Percentiles rank a stretch among this genome's conserved stretches.
phyloP scores from a whole-genome alignment of 2,113 vertebrate genomes.

The Pimephales promelas region DNA sequence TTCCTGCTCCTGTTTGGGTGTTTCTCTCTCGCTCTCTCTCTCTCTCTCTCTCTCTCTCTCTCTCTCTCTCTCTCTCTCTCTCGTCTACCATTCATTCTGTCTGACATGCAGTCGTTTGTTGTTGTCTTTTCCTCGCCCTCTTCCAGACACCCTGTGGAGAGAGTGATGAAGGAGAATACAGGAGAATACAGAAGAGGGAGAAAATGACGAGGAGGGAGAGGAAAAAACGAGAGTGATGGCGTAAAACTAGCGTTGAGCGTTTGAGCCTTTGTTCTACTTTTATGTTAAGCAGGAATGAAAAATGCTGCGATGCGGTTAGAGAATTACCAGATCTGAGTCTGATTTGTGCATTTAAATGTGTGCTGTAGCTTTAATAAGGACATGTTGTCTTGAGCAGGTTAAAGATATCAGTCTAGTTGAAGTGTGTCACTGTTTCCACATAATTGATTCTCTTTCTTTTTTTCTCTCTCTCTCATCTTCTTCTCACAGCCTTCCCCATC shows the following conservation, averaged over 20 bases:
- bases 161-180: constrained; percentile 47
- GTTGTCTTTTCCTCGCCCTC: constrained; percentile 52
- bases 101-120: constrained; percentile 56
- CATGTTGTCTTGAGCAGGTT: constrained; percentile 4
- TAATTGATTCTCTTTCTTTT: not conserved
- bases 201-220: constrained; percentile 33
- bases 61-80: constrained; percentile 26
- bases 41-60: constrained; percentile 17
- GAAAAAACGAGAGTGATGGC: constrained; percentile 8
- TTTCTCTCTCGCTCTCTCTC: constrained; percentile 34
- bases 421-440: not conserved
- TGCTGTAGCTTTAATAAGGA: constrained; percentile 10
- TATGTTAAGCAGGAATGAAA: not conserved
- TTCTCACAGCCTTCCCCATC: not conserved
- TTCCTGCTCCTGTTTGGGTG: constrained; percentile 44
- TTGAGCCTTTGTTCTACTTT: constrained; percentile 38
- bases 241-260: constrained; percentile 17
- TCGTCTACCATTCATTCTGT: constrained; percentile 46
- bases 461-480: not conserved
- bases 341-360: constrained; percentile 8
- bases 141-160: constrained; percentile 49
- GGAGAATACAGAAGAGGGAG: constrained; percentile 35
- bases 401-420: constrained; percentile 14
- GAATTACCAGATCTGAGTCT: not conserved
- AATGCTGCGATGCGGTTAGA: not conserved